phyloP scores from a whole-genome alignment of 2,888 invertebrate species.

The Mesochorus sp. region DNA sequence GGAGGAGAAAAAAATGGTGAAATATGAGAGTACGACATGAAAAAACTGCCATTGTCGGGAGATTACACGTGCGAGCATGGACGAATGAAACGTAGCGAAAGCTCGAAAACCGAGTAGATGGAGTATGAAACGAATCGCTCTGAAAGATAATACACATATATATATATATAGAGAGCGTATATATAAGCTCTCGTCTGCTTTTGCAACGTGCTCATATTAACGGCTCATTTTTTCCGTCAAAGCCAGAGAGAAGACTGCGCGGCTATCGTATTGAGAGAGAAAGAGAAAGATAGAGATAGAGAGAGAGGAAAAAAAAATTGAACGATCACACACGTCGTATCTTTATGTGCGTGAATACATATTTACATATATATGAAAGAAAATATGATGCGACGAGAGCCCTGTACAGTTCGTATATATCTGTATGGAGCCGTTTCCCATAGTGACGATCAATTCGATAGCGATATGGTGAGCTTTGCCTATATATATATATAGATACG shows the following conservation, averaged over 20 bases:
- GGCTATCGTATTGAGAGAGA: slow-evolving; percentile 1
- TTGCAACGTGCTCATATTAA: background rate
- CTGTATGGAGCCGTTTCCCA: slow-evolving; percentile 8
- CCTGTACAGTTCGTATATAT: slow-evolving; percentile 4
- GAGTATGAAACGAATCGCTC: background rate
- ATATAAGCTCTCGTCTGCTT: too few relatives aligned
- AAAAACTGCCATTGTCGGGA: too few relatives aligned
- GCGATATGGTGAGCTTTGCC: slow-evolving; percentile 2
- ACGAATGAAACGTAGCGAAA: background rate
- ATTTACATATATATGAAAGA: slow-evolving; percentile 25
- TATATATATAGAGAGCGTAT: too few relatives aligned
- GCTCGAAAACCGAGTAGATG: background rate
- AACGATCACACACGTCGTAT: background rate
- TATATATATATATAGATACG: slow-evolving; percentile 13
- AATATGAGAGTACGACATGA: too few relatives aligned
- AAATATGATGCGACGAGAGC: background rate
- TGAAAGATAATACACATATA: background rate
- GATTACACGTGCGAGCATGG: too few relatives aligned
- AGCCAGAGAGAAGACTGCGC: slow-evolving; percentile 21
- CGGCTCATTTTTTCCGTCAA: slow-evolving; percentile 27
- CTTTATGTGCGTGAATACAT: too few relatives aligned
- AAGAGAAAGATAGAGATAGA: too few relatives aligned
- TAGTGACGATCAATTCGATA: slow-evolving; percentile 32
- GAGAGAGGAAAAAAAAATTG: too few relatives aligned
- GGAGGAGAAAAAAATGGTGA: too few relatives aligned